Evolutionary conservation across 1,140 invertebrate genomes (phyloP), one percentile per base, ranked within the genome.

Genomic region (Aphaenogaster floridana): DNA sequence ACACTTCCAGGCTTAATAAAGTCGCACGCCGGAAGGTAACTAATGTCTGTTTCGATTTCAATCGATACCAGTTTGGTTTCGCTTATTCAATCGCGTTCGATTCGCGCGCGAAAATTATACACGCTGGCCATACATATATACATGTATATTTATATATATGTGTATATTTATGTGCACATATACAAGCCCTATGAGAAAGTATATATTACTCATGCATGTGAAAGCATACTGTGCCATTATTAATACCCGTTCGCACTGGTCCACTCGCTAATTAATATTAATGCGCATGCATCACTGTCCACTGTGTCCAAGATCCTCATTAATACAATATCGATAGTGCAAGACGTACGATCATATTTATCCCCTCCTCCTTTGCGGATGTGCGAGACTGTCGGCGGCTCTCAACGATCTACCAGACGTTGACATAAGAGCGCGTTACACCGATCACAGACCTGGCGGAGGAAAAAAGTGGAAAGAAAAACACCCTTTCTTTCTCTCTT

Each of bases 241-340:
- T 94, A 92, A 93, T 94, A 93, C 68, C 76, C 90, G 86, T 92
- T 92, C 36, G 88, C 88, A 88, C 87, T 91, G 86, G 91, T 92
- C 86, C 93, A 94, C 89, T 93, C 68, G 92, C 94, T 95, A 95
- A 95, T 95, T 93, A 93, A 94, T 95, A 95, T 95, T 95, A 96
- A 96, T 94, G 93, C 95, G 96, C 95, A 96, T 96, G 96, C 93
- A 95, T 87, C 92, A 89, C 90, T 90, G 86, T 87, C 83, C 88
- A 74, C 68, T 84, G 68, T 69, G 64, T 90, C 92, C 78, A 90
- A 84, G 88, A 88, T 91, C 92, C 88, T 91, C 64, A 93, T 92
- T 93, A 94, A 94, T 93, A 90, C 89, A 79, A 52, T 69, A 86
- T 86, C 57, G 66, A 66, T 48, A 77, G 77, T 78, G 77, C 79